Percentiles rank a stretch among this genome's conserved stretches.
phyloP scores from a whole-genome alignment of 2,797 vertebrate genomes.

The Rhinogobio ventralis region DNA sequence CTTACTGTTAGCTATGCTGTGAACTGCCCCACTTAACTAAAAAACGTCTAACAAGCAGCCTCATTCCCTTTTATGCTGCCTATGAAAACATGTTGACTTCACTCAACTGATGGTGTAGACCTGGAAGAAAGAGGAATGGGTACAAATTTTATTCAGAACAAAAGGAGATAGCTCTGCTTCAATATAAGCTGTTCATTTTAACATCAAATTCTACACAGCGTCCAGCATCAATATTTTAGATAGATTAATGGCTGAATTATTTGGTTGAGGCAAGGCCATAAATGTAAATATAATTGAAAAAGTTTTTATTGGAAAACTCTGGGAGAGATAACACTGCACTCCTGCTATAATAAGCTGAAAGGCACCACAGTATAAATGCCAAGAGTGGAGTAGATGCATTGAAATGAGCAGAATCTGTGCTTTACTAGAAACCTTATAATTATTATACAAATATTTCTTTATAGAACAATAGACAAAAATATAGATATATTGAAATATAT shows the following conservation, averaged over 20 bases:
- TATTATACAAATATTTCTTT: too few relatives aligned
- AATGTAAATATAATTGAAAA: slow-evolving; percentile 21
- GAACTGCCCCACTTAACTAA: not conserved
- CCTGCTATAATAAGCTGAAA: not conserved
- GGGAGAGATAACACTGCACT: not conserved
- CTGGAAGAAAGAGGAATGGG: not conserved
- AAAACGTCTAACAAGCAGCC: not conserved
- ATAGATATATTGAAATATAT: not conserved
- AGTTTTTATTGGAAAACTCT: not conserved
- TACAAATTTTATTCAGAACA: not conserved
- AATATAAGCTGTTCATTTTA: not conserved
- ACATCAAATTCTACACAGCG: not conserved
- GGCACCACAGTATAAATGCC: not conserved
- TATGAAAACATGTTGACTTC: not conserved
- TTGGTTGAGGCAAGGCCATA: slow-evolving; percentile 4
- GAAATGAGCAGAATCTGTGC: not conserved
- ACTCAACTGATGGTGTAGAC: not conserved
- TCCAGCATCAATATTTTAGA: not conserved
- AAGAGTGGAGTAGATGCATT: not conserved
- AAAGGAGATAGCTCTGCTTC: not conserved
- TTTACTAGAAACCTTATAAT: not conserved
- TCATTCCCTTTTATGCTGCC: not conserved
- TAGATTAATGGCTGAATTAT: slow-evolving; percentile 1
- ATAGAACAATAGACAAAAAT: not conserved
- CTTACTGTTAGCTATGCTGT: not conserved